phyloP scores from a whole-genome alignment of 2,113 vertebrate genomes.

The Furnarius figulus region DNA sequence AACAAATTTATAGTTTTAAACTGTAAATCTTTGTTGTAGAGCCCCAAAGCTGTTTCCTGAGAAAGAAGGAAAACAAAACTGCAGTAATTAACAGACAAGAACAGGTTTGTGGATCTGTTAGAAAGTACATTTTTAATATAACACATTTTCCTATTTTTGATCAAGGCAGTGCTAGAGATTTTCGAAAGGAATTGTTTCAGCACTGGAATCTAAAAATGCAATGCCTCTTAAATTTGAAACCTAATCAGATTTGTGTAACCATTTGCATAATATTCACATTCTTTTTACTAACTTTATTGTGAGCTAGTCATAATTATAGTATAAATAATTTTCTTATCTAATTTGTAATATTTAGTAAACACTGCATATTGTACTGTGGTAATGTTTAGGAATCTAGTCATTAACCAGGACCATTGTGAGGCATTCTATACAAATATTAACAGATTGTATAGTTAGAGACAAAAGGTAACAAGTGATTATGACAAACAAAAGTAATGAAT shows the following conservation, averaged over 20 bases:
- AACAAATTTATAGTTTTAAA: neutral
- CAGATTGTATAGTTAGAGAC: neutral
- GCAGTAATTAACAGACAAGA: neutral
- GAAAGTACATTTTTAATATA: neutral
- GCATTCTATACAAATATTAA: neutral
- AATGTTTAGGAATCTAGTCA: neutral
- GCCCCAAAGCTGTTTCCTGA: neutral
- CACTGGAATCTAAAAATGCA: neutral
- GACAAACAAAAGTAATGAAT: conserved; percentile 27
- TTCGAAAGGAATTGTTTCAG: neutral
- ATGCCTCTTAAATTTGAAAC: neutral
- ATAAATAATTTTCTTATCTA: neutral
- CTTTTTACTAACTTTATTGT: neutral
- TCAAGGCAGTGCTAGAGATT: neutral
- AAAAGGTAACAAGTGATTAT: conserved; percentile 2
- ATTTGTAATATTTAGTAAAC: neutral
- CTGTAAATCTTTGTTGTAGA: neutral
- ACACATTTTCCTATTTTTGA: neutral
- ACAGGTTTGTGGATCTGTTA: neutral
- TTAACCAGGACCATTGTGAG: neutral
- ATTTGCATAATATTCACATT: neutral
- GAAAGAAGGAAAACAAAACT: neutral
- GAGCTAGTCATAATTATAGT: neutral
- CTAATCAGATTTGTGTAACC: neutral
- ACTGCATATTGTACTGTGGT: neutral